Percentiles rank a stretch among this genome's conserved stretches.
These are phyloP conservation scores for Sphinx pinastri DNA, from an alignment of 2,888 invertebrate species.

Conservation along the genomic window DNA sequence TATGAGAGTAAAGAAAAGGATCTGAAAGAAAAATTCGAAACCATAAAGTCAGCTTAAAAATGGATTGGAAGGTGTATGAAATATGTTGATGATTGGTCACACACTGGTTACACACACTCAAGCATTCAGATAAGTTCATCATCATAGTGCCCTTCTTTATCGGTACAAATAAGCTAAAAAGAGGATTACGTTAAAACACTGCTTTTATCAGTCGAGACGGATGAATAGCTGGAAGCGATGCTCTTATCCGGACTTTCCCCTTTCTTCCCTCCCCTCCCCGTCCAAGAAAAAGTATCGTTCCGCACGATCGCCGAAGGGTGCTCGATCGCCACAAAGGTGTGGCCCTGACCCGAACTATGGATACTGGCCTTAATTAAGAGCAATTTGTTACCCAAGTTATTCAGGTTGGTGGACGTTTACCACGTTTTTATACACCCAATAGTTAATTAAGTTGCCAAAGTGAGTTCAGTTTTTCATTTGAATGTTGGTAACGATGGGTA, in stretches of 20 bases:
- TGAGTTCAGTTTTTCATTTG: conserved; percentile 12
- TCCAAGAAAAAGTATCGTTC: conserved; percentile 10
- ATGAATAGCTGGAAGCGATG: conserved; percentile 56
- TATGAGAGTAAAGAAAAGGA: too few relatives aligned
- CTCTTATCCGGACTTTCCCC: conserved; percentile 45
- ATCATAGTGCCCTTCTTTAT: too few relatives aligned
- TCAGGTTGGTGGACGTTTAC: conserved; percentile 32
- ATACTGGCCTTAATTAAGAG: conserved; percentile 46
- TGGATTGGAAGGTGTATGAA: too few relatives aligned
- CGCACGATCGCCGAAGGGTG: conserved; percentile 28
- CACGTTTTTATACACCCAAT: conserved; percentile 31
- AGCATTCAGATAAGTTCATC: too few relatives aligned
- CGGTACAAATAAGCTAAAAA: background rate
- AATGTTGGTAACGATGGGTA: background rate
- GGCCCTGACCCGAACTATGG: conserved; percentile 47
- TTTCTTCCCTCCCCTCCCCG: conserved; percentile 12
- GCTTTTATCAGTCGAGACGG: conserved; percentile 61
- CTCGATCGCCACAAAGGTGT: conserved; percentile 45
- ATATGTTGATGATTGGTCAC: too few relatives aligned
- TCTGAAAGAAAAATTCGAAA: too few relatives aligned
- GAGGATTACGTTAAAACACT: conserved; percentile 43
- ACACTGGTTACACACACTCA: too few relatives aligned
- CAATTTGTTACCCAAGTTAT: conserved; percentile 40
- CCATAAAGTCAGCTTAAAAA: too few relatives aligned
- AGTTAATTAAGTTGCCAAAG: conserved; percentile 14